Base-by-base conservation (phyloP, 2,113 vertebrate species). In the Monarcha castaneiventris region DNA sequence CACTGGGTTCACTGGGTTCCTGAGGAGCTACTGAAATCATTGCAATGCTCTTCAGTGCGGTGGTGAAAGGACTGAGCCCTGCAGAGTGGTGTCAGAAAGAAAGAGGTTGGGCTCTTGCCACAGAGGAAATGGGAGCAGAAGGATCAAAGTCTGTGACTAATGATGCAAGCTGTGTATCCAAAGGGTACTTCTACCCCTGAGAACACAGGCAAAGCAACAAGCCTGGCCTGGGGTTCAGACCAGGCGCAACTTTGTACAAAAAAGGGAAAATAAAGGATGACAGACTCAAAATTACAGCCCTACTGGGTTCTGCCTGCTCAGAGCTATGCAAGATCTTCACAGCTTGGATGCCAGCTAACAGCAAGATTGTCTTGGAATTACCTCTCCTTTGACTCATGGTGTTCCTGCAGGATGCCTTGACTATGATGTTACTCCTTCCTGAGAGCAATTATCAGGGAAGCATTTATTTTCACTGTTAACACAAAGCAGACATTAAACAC, bases 341-440 rank as follows among this genome's bases (percentile, higher is more conserved):
- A 92, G 91, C 89, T 80, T 59, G 80, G 68, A 86, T 76, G 23
- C 55, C 72, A 90, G 68, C 88, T 90, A 93, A 66, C 63, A 81
- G 83, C 46, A 61, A 71, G 80, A 92, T 64, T 84, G 80, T 56
- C 68, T 80, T 86, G 79, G 76, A 93, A 93, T 86, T 92, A 74
- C 93, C 44, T 93, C 68, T 94, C 17, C n/a, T 89, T 84, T 96
- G 90, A 96, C 92, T 96, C 92, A 71, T 11, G 48, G 66, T 67
- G 75, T 18, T 88, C 91, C 96, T 93, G 89, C 76, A 83, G 86
- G 92, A 90, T 0, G 44, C 90, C 76, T 74, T 83, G 92, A 68
- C 68, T 86, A 7, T 37, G 72, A 87, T 23, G 64, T 46, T 54
- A 11, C 84, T 87, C 67, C 86, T 96, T 92, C 83, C 86, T 27